A percentile compares a stretch with the other conserved stretches of the same genome.
Evolutionary conservation across 2,797 vertebrate species (phyloP).

Genomic region (Allobates femoralis): DNA sequence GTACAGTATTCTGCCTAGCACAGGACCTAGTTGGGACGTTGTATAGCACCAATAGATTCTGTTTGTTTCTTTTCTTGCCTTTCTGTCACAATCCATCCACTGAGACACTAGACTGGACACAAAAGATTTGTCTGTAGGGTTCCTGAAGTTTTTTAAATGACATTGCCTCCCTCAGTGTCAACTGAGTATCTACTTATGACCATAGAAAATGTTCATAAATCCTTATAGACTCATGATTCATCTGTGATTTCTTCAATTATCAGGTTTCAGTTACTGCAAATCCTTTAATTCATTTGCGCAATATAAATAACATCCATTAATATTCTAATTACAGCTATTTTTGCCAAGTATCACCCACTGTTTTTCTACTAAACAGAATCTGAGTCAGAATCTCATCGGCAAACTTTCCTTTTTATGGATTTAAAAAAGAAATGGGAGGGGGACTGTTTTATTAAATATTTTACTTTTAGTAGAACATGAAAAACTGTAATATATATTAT

Average conservation of each 20-base stretch:
- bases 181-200: neutral
- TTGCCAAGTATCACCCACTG: neutral
- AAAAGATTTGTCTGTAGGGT: neutral
- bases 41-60: neutral
- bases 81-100: neutral
- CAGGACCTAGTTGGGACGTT: neutral
- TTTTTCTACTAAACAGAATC: neutral
- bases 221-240: neutral
- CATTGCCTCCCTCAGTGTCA: neutral
- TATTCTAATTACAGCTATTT: conserved; percentile 25
- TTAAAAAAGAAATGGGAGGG: too few relatives aligned
- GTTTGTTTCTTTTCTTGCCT: neutral
- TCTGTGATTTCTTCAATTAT: conserved; percentile 9
- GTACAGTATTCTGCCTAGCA: neutral
- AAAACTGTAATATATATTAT: too few relatives aligned
- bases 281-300: neutral
- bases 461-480: too few relatives aligned
- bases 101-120: neutral
- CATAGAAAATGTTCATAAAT: neutral
- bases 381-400: neutral
- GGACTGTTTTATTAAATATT: too few relatives aligned
- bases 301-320: conserved; percentile 23
- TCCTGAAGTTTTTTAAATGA: neutral
- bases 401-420: neutral
- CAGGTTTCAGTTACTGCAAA: conserved; percentile 2